Conservation (phyloP, 2,113 vertebrate species). For the Oreochromis aureus region DNA sequence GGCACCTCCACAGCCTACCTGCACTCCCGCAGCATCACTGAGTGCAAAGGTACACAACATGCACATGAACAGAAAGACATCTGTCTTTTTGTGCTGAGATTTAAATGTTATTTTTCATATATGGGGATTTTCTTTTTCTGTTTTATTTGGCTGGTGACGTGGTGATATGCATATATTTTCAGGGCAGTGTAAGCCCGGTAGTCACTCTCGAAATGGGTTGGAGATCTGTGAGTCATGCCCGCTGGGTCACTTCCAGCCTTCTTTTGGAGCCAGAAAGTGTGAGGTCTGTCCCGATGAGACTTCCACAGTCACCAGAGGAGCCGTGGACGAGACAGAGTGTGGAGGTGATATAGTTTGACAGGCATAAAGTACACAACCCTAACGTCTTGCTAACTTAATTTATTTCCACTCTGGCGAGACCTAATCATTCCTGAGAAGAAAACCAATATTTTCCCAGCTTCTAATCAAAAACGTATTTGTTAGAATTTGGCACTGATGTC, state of each 20-base stretch:
- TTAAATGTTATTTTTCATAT: neutral
- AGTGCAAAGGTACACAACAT: conserved; percentile 84
- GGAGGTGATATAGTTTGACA: conserved; percentile 77
- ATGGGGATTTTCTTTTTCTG: neutral
- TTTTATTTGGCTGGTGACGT: neutral
- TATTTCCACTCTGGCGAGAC: neutral
- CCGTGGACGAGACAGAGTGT: conserved; percentile 82
- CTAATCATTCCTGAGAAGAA: neutral
- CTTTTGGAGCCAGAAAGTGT: conserved; percentile 80
- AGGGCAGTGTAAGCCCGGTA: conserved; percentile 94
- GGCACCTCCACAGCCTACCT: conserved; percentile 89
- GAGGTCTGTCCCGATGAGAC: conserved; percentile 80
- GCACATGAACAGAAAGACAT: neutral
- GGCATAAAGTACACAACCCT: neutral
- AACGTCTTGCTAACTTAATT: neutral
- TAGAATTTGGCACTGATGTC: neutral
- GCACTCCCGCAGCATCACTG: conserved; percentile 83
- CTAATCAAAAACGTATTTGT: neutral
- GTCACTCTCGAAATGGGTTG: conserved; percentile 86
- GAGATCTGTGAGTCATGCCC: conserved; percentile 96
- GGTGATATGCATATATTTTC: neutral
- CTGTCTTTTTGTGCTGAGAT: neutral
- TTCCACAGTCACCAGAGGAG: conserved; percentile 90
- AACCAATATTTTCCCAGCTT: neutral
- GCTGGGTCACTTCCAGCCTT: conserved; percentile 85